Evolutionary conservation across 1,140 invertebrate genomes (phyloP).

Genomic region (Cheumatopsyche charites): DNA sequence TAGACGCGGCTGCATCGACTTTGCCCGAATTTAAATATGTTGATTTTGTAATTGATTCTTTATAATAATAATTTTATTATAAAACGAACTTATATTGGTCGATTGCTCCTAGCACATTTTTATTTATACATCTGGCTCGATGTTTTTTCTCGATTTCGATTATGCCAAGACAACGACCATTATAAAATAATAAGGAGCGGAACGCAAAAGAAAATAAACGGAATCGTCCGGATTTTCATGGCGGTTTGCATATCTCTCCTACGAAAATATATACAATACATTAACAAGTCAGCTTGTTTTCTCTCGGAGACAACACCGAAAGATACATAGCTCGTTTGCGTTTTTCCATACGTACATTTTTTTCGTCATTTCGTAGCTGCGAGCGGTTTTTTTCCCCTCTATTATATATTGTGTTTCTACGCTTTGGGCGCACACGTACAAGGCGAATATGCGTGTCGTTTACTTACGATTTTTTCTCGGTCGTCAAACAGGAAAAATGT

Average conservation of each 20-base stretch:
- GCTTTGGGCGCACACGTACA: not conserved
- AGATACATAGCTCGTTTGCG: not conserved
- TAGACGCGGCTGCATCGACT: not conserved
- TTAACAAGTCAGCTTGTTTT: slow-evolving; percentile 28
- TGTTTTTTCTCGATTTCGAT: not conserved
- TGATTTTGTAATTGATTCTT: too few relatives aligned
- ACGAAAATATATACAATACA: slow-evolving; percentile 24
- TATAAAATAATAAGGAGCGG: slow-evolving; percentile 17
- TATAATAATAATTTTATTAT: too few relatives aligned
- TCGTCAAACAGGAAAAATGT: slow-evolving; percentile 48
- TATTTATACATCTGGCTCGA: not conserved
- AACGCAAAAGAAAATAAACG: not conserved
- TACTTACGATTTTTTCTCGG: slow-evolving; percentile 34
- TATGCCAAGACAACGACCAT: slow-evolving; percentile 1
- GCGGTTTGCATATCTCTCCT: slow-evolving; percentile 25
- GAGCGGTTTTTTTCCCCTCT: not conserved
- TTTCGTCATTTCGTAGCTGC: not conserved
- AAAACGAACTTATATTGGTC: too few relatives aligned
- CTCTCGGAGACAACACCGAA: slow-evolving; percentile 4
- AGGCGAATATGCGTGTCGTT: not conserved
- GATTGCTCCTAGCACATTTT: too few relatives aligned
- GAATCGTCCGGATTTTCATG: slow-evolving; percentile 23
- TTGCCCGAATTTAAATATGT: too few relatives aligned
- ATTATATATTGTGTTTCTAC: not conserved
- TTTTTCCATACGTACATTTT: slow-evolving; percentile 1